Evolutionary conservation across 2,113 vertebrate genomes (phyloP).

Genomic region (Aythya baeri): DNA sequence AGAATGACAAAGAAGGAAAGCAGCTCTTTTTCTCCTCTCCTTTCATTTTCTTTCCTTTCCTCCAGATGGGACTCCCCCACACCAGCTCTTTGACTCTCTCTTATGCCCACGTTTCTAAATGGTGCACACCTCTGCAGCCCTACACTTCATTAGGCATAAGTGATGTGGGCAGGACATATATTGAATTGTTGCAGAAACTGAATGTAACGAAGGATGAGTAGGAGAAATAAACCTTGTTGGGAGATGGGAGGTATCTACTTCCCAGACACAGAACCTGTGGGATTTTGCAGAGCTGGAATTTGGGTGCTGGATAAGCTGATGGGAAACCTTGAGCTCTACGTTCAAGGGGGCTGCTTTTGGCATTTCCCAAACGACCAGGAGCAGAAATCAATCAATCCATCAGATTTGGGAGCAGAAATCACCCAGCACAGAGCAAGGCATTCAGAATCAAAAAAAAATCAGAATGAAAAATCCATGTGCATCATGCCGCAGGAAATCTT

Average conservation of each 20-base stretch:
- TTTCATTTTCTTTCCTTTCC: no score
- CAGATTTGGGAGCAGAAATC: background rate
- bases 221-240: background rate
- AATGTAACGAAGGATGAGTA: background rate
- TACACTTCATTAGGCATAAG: background rate
- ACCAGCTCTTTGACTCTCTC: background rate
- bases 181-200: background rate
- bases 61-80: background rate
- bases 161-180: background rate
- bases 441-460: no score
- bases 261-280: rapidly evolving
- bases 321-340: background rate
- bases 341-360: background rate
- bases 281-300: background rate
- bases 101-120: background rate
- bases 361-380: background rate
- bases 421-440: background rate
- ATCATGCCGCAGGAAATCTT: background rate
- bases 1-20: background rate
- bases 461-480: no score
- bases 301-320: background rate
- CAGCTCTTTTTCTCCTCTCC: background rate
- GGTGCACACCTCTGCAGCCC: background rate
- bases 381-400: background rate
- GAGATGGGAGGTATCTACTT: background rate